These are phyloP conservation scores for Thinocorus orbignyianus DNA, from an alignment of 2,113 vertebrate genomes.

Conservation along the genomic window DNA sequence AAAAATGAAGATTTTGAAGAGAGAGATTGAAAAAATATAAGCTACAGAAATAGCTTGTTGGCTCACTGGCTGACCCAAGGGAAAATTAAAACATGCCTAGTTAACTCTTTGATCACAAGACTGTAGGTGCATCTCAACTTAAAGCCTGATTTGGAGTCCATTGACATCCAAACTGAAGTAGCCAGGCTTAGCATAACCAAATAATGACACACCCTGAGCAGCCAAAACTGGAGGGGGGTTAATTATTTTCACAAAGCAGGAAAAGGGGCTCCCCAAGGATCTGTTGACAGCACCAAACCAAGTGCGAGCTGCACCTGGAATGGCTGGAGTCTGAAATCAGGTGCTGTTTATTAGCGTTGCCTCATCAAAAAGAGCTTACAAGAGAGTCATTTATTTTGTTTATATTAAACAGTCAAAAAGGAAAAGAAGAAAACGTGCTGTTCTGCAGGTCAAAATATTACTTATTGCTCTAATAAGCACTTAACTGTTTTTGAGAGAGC, in stretches of 20 bases:
- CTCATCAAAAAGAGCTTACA: slow-evolving; percentile 22
- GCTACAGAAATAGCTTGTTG: neutral
- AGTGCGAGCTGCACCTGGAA: slow-evolving; percentile 42
- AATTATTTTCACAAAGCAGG: neutral
- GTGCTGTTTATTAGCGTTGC: neutral
- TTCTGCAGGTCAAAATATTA: slow-evolving; percentile 10
- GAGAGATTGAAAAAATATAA: neutral
- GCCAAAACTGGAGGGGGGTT: neutral
- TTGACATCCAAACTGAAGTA: neutral
- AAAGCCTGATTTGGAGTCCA: neutral
- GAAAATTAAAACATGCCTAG: neutral
- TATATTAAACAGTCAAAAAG: neutral
- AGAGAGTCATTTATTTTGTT: neutral
- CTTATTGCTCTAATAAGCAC: slow-evolving; percentile 48
- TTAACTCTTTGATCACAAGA: neutral
- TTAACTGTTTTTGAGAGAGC: slow-evolving; percentile 21
- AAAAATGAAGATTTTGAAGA: too few relatives aligned
- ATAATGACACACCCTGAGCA: neutral
- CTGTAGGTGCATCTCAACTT: neutral
- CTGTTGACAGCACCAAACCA: neutral
- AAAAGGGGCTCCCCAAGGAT: neutral
- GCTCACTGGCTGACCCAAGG: neutral
- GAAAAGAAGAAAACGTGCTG: neutral
- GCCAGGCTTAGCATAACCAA: neutral
- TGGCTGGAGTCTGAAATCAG: slow-evolving; percentile 11